These are phyloP conservation scores for Polietes domitor DNA, from an alignment of 2,888 invertebrate genomes.

Conservation along the genomic window DNA sequence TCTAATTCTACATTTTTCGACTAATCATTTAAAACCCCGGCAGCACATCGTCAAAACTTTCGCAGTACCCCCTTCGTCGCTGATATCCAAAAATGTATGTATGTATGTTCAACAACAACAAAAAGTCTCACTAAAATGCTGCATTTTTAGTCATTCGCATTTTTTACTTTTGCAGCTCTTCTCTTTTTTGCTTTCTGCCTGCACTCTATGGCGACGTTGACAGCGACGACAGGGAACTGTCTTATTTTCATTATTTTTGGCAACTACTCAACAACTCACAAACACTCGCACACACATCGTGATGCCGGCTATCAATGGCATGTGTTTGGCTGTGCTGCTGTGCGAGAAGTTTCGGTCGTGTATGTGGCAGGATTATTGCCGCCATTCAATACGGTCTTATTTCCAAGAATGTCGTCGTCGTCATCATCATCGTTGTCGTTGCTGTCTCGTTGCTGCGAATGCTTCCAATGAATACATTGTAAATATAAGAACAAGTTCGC, in stretches of 20 bases:
- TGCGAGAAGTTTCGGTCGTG: slow-evolving; percentile 10
- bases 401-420: slow-evolving; percentile 5
- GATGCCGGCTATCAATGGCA: background rate
- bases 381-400: slow-evolving; percentile 38
- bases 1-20: too few relatives aligned
- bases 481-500: background rate
- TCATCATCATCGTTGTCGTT: background rate
- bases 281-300: slow-evolving; percentile 10
- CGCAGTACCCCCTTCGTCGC: background rate
- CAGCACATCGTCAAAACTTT: too few relatives aligned
- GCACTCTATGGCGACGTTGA: slow-evolving; percentile 37
- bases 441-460: background rate
- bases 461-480: background rate
- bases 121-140: slow-evolving; percentile 4
- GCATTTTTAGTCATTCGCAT: slow-evolving; percentile 30
- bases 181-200: background rate
- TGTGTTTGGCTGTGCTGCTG: background rate
- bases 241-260: slow-evolving; percentile 44
- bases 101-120: background rate
- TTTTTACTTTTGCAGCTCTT: too few relatives aligned
- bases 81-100: background rate
- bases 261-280: slow-evolving; percentile 34
- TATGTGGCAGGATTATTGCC: slow-evolving; percentile 19
- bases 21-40: too few relatives aligned
- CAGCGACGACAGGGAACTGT: slow-evolving; percentile 22